phyloP scores from a whole-genome alignment of 2,797 vertebrate genomes.

The Hydrocynus forskahlii region DNA sequence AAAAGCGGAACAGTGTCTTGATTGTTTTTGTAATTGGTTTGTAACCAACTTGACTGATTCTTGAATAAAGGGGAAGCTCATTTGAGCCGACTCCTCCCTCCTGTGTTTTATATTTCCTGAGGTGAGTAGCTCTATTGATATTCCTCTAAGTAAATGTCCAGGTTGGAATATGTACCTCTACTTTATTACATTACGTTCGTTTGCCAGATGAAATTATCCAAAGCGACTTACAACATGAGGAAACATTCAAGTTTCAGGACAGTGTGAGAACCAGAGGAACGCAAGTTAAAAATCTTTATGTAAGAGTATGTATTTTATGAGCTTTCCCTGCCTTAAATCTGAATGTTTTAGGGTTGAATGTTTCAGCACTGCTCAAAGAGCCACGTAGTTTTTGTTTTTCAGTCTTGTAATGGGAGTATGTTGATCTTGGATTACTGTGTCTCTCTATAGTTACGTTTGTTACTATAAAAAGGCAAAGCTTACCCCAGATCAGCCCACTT shows the following conservation, averaged over 20 bases:
- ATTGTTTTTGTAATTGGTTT: slow-evolving; percentile 46
- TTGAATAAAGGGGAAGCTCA: slow-evolving; percentile 53
- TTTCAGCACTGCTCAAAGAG: no score
- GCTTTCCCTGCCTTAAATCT: no score
- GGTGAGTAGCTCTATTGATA: background rate
- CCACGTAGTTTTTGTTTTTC: no score
- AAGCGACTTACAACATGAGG: no score
- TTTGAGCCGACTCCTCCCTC: slow-evolving; percentile 30
- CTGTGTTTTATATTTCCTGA: background rate
- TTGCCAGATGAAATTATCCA: no score
- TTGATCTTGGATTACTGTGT: background rate
- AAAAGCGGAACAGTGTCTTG: slow-evolving; percentile 39
- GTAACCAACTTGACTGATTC: slow-evolving; percentile 42
- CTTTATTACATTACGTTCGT: no score
- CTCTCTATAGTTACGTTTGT: background rate
- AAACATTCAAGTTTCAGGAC: no score
- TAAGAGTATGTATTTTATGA: no score
- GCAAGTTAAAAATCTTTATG: no score
- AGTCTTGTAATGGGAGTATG: background rate
- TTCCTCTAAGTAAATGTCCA: background rate
- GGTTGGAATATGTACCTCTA: no score
- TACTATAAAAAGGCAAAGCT: background rate
- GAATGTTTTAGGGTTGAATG: no score
- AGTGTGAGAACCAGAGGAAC: no score
- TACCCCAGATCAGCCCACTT: background rate